Percentiles rank a stretch among this genome's conserved stretches.
Evolutionary conservation across 2,113 vertebrate genomes (phyloP).

Genomic region (Chaetops frenatus): DNA sequence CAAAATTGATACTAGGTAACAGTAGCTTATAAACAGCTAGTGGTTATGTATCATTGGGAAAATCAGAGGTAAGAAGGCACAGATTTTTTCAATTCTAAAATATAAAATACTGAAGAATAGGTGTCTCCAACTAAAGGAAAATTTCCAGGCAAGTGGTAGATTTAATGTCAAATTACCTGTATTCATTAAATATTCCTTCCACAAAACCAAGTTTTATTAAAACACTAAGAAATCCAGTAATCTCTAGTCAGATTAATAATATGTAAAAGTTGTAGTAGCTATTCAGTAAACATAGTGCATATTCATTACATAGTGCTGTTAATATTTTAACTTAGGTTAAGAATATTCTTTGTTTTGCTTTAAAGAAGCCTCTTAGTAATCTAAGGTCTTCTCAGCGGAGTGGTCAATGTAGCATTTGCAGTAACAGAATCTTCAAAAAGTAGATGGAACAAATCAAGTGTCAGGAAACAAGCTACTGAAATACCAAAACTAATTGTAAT

Average conservation of each 20-base stretch:
- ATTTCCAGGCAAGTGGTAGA: not conserved
- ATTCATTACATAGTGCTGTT: not conserved
- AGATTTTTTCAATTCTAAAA: not conserved
- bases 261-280: not conserved
- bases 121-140: not conserved
- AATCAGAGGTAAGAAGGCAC: not conserved
- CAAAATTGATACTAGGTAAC: not conserved
- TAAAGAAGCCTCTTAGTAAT: not conserved
- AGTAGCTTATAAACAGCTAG: not conserved
- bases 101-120: not conserved
- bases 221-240: not conserved
- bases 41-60: not conserved
- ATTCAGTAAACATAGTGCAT: not conserved
- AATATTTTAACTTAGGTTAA: not conserved
- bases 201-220: not conserved
- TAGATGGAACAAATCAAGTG: not conserved
- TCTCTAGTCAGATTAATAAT: not conserved
- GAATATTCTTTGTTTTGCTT: not conserved
- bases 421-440: not conserved
- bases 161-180: not conserved
- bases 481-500: not conserved
- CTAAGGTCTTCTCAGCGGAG: not conserved
- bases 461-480: not conserved
- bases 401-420: not conserved
- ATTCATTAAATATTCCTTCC: not conserved